These are phyloP conservation scores for Lagorchestes hirsutus DNA, from an alignment of 2,797 vertebrate genomes.

Conservation along the genomic window DNA sequence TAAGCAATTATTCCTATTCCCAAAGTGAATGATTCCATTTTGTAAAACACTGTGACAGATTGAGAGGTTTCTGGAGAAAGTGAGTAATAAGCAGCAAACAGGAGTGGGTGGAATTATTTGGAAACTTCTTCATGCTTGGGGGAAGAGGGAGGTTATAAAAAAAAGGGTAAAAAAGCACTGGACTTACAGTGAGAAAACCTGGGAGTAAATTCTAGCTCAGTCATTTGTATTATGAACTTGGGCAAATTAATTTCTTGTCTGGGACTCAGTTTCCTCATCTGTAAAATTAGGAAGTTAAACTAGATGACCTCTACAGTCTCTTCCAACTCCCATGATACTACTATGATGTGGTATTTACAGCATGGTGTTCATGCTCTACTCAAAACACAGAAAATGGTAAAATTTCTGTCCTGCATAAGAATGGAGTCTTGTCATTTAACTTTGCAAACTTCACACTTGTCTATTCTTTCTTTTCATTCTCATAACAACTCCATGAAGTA, in stretches of 20 bases:
- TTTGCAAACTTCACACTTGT: not conserved
- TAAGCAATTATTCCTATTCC: not conserved
- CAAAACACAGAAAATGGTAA: not conserved
- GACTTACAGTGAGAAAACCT: not conserved
- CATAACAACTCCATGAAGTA: not conserved
- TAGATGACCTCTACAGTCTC: not conserved
- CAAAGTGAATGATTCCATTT: not conserved
- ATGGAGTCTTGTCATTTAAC: not conserved
- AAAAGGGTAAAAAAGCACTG: not conserved
- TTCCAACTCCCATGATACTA: not conserved
- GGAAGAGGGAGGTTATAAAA: not conserved
- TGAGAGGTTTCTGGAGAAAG: not conserved
- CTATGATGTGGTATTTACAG: not conserved
- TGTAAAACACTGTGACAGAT: not conserved
- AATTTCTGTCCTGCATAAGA: not conserved
- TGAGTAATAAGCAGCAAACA: not conserved
- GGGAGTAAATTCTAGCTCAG: not conserved
- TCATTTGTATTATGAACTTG: not conserved
- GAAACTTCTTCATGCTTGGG: not conserved
- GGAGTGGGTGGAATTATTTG: not conserved
- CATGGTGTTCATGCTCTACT: not conserved
- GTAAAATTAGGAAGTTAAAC: not conserved
- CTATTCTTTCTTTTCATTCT: not conserved
- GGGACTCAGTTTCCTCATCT: not conserved
- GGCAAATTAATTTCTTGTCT: not conserved